phyloP scores from a whole-genome alignment of 2,113 vertebrate genomes.

The Calidris pugnax region DNA sequence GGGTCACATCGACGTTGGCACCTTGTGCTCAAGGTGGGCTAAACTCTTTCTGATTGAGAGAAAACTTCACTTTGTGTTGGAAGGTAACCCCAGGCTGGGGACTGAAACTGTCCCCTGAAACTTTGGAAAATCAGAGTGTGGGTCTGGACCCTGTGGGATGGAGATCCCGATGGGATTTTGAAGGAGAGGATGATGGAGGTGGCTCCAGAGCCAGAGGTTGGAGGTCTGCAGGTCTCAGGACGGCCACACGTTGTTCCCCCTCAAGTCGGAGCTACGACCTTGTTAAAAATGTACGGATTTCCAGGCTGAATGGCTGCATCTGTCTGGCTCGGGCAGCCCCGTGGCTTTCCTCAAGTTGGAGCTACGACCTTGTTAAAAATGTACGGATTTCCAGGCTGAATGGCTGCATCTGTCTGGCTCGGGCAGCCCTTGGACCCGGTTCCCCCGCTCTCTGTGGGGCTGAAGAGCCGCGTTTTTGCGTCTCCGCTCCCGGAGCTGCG shows the following conservation, averaged over 20 bases:
- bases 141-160: not conserved
- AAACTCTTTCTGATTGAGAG: not conserved
- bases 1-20: fast-evolving
- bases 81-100: not conserved
- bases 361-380: not conserved
- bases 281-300: not conserved
- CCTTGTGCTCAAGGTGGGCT: too few relatives aligned
- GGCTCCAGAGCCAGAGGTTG: not conserved
- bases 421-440: not conserved
- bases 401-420: not conserved
- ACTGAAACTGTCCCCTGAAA: not conserved
- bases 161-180: not conserved
- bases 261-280: not conserved
- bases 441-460: not conserved
- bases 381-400: not conserved
- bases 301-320: not conserved
- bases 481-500: not conserved
- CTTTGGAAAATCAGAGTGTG: fast-evolving
- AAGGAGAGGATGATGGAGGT: not conserved
- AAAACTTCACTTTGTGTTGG: not conserved
- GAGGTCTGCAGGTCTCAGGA: not conserved
- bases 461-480: not conserved
- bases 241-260: not conserved
- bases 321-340: not conserved
- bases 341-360: not conserved